Percentiles rank a stretch among this genome's conserved stretches.
Conservation (phyloP, 2,113 vertebrate species). For the Numenius arquata region DNA sequence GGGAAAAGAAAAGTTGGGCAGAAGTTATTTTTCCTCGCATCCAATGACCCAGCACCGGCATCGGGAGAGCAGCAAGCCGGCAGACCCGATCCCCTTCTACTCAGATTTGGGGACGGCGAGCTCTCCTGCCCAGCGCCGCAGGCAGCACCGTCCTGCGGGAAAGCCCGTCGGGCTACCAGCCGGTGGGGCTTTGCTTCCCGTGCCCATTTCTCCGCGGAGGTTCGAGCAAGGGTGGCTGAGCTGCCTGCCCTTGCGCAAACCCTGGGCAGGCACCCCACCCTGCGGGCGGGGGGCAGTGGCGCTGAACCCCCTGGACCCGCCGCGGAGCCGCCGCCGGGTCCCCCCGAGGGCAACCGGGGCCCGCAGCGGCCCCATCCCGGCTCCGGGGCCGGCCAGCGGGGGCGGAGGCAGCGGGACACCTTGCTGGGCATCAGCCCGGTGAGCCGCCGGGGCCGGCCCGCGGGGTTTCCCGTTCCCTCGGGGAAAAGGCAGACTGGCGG, state of each 20-base stretch:
- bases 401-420: neutral
- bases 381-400: neutral
- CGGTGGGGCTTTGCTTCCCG: neutral
- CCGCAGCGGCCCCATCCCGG: neutral
- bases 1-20: constrained; percentile 63
- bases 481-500: neutral
- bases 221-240: neutral
- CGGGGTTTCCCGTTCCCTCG: neutral
- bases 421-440: neutral
- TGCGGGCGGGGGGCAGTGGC: neutral
- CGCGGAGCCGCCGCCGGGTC: neutral
- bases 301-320: neutral
- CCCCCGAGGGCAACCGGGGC: neutral
- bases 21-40: constrained; percentile 59
- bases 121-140: neutral
- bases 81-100: neutral
- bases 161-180: neutral
- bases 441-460: neutral
- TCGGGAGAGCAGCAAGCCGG: neutral
- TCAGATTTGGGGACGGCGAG: neutral
- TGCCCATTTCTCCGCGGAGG: neutral
- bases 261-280: neutral
- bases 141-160: neutral
- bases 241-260: neutral
- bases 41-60: neutral